phyloP scores from a whole-genome alignment of 2,888 invertebrate genomes.

The Torymus aiolomorphi region DNA sequence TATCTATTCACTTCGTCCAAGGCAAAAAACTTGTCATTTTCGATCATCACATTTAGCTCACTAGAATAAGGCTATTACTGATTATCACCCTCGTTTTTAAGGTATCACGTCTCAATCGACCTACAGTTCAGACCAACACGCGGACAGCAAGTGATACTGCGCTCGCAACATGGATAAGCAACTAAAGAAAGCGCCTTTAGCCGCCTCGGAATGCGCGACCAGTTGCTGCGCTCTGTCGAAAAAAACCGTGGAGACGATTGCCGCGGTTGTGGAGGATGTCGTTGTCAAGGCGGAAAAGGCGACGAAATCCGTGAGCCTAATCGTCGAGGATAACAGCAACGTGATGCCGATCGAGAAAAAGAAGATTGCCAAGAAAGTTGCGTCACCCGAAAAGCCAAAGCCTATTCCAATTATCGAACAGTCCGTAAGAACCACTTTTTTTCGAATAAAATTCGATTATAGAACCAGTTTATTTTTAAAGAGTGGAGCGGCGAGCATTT shows the following conservation, averaged over 20 bases:
- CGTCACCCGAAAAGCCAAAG: constrained; percentile 19
- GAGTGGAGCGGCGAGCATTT: too few species aligned
- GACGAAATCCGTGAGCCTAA: neutral
- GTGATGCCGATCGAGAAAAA: neutral
- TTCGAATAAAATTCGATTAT: neutral
- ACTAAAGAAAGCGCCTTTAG: neutral
- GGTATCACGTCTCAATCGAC: too few species aligned
- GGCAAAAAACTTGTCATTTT: too few species aligned
- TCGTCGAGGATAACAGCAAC: constrained; percentile 11
- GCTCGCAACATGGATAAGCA: constrained; percentile 25
- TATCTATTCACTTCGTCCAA: too few species aligned
- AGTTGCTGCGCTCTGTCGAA: constrained; percentile 20
- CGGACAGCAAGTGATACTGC: neutral
- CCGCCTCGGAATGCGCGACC: neutral
- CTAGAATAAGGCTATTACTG: too few species aligned
- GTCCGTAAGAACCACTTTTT: constrained; percentile 22
- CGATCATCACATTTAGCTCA: too few species aligned
- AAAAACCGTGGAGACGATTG: constrained; percentile 21
- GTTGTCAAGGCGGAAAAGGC: neutral
- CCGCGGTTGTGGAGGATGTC: neutral
- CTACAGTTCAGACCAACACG: neutral
- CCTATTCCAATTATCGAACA: constrained; percentile 42
- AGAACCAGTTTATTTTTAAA: neutral
- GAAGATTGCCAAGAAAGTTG: neutral
- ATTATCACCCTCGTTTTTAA: too few species aligned